Conservation (phyloP, 2,888 invertebrate genomes). For the Byasa hedistus region DNA sequence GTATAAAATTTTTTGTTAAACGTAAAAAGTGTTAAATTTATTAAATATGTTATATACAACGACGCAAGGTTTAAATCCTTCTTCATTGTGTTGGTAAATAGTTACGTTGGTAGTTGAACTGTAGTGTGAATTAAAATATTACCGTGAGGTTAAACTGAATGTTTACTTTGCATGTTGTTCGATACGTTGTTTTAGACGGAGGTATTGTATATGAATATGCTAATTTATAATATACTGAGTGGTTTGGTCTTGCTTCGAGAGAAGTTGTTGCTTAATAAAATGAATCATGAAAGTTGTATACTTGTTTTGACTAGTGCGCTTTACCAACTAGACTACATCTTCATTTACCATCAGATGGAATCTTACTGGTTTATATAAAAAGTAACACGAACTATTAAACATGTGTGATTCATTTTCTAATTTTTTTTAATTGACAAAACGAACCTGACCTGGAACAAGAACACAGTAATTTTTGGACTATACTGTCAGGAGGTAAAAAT, state of each 20-base stretch:
- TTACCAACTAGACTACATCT: no score
- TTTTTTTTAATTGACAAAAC: no score
- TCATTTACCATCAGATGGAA: no score
- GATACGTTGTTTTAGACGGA: constrained; percentile 8
- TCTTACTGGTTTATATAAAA: no score
- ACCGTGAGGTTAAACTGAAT: constrained; percentile 8
- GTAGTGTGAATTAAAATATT: constrained; percentile 8
- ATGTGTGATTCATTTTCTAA: no score
- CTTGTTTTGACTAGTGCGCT: neutral
- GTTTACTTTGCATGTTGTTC: constrained; percentile 5
- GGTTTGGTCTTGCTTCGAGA: neutral
- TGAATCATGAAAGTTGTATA: neutral
- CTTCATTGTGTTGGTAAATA: neutral
- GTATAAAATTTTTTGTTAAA: no score
- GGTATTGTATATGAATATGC: constrained; percentile 1
- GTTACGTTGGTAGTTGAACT: constrained; percentile 6
- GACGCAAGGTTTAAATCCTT: neutral
- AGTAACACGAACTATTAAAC: no score
- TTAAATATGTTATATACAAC: no score
- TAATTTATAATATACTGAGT: neutral
- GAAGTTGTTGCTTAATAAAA: neutral
- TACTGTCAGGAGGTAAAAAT: no score
- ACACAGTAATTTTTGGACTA: no score
- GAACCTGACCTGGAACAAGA: no score
- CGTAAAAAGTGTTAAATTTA: no score